These are phyloP conservation scores for Montipora efflorescens DNA, from an alignment of 64 coral and sea anemone species.

Conservation along the genomic window DNA sequence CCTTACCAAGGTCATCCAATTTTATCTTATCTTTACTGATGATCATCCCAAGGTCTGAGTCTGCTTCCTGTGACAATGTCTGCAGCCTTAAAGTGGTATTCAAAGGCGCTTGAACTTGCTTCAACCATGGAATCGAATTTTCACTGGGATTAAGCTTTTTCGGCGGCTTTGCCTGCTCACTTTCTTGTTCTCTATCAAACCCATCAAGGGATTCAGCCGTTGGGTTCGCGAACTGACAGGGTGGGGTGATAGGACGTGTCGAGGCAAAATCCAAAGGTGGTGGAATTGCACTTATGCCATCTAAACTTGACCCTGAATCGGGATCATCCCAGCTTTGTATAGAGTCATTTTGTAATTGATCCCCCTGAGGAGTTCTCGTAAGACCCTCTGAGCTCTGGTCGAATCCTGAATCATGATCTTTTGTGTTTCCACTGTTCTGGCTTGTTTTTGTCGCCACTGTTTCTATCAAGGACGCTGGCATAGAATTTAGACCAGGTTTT, in stretches of 20 bases:
- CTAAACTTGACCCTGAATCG: conserved; percentile 48
- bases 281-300: conserved; percentile 54
- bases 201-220: conserved; percentile 18
- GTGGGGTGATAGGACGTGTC: conserved; percentile 57
- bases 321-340: conserved; percentile 8
- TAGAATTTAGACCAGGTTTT: background rate
- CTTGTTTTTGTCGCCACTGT: background rate
- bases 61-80: background rate
- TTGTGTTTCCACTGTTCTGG: background rate
- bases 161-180: background rate
- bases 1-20: background rate
- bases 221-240: conserved; percentile 59
- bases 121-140: conserved; percentile 55
- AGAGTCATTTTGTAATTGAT: background rate
- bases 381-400: conserved; percentile 21
- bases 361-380: conserved; percentile 6
- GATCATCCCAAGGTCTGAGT: background rate
- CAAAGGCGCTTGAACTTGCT: conserved; percentile 28
- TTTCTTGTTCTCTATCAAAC: conserved; percentile 17
- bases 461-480: background rate
- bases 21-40: background rate
- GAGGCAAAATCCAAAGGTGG: conserved; percentile 69
- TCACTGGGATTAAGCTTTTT: conserved; percentile 47
- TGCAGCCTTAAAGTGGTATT: background rate
- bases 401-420: conserved; percentile 14